Conservation (phyloP, 2,888 invertebrate species). For the Keiferia lycopersicella region DNA sequence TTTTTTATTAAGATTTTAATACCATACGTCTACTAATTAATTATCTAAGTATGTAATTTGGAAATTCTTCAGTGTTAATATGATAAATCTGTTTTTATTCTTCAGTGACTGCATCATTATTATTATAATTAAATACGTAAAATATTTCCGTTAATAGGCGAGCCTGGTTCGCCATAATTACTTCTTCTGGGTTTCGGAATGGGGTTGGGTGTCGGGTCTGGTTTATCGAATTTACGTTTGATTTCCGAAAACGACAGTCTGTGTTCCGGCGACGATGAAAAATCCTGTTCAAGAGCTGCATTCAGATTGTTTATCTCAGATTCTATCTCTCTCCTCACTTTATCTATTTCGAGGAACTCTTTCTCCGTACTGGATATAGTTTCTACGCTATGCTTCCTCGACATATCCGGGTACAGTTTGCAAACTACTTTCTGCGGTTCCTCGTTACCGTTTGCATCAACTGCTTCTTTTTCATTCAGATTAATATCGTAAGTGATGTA, state of each 20-base stretch:
- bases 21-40: neutral
- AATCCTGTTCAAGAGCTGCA: constrained; percentile 71
- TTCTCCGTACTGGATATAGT: constrained; percentile 73
- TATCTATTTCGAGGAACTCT: constrained; percentile 75
- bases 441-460: constrained; percentile 64
- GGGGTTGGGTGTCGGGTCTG: constrained; percentile 82
- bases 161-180: constrained; percentile 55
- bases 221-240: constrained; percentile 78
- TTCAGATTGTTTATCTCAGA: constrained; percentile 74
- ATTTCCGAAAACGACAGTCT: constrained; percentile 72
- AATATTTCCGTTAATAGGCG: constrained; percentile 39
- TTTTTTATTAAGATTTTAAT: constrained; percentile 4
- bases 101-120: neutral
- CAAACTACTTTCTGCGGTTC: constrained; percentile 70
- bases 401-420: constrained; percentile 61
- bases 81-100: neutral
- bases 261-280: constrained; percentile 51
- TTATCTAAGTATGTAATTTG: too few relatives aligned
- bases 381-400: constrained; percentile 67
- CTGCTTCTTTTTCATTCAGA: constrained; percentile 58
- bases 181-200: constrained; percentile 82
- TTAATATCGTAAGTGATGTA: constrained; percentile 68
- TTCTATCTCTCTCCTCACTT: constrained; percentile 69
- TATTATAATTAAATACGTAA: neutral
- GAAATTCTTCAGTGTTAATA: neutral